Evolutionary conservation across 2,888 invertebrate genomes (phyloP), one percentile per base, ranked within the genome.

Genomic region (Zaprionus obscuricornis): DNA sequence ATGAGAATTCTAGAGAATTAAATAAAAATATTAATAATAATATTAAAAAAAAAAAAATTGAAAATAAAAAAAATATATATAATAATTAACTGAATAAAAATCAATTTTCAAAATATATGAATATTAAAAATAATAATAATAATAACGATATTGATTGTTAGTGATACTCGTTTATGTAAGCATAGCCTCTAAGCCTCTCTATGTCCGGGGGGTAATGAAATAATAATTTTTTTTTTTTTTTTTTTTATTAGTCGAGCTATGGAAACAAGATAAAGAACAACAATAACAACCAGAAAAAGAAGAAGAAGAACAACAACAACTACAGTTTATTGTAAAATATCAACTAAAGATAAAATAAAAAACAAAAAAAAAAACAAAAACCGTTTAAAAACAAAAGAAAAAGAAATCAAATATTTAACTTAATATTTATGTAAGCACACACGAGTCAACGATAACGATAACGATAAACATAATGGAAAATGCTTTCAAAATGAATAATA

Each of bases 81-180:
- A n/a, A n/a, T n/a, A n/a, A n/a, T n/a, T n/a, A n/a, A n/a, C n/a
- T n/a, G n/a, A n/a, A n/a, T n/a, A n/a, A n/a, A n/a, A n/a, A n/a
- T n/a, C n/a, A n/a, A n/a, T n/a, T n/a, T n/a, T n/a, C n/a, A 34
- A 55, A 59, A 18, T 36, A 17, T 27, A 51, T 56, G 63, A 51
- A 64, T 56, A 52, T 27, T 66, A 57, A 47, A 71, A 54, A 33
- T 64, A 43, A 6, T 40, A 34, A 33, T 22, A 63, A 50, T 60
- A 56, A 74, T 71, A 84, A 77, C 81, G 69, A 64, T 76, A 84
- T 60, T 81, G 76, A 76, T 74, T 76, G 77, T 78, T 76, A 79
- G 79, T 79, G 85, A 79, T 79, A 79, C 83, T 79, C 73, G 73
- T 64, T 78, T 78, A 59, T 85, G 62, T 82, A 85, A 82, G 83